Percentiles rank a stretch among this genome's conserved stretches.
Conservation (phyloP, 92 coral and sea anemone genomes). For the Chrysogorgia sp. region DNA sequence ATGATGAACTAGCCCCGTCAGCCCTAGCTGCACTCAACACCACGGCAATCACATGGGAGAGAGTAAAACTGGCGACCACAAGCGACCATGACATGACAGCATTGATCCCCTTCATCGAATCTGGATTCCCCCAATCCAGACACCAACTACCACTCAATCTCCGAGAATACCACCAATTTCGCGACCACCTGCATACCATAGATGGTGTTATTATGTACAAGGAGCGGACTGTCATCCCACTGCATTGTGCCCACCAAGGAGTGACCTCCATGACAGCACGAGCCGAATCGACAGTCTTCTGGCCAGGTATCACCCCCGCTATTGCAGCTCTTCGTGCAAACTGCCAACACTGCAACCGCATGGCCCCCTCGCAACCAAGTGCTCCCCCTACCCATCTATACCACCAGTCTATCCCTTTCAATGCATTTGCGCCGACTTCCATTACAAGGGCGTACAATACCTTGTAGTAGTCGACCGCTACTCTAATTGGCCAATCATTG, state of each 20-base stretch:
- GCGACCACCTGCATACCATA: slow-evolving; percentile 49
- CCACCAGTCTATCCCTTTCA: slow-evolving; percentile 65
- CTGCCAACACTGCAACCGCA: slow-evolving; percentile 63
- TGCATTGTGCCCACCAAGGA: slow-evolving; percentile 47
- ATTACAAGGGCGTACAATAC: slow-evolving; percentile 63
- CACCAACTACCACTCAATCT: slow-evolving; percentile 56
- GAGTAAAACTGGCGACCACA: slow-evolving; percentile 42
- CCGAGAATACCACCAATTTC: slow-evolving; percentile 55
- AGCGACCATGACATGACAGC: slow-evolving; percentile 24
- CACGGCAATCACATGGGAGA: slow-evolving; percentile 45
- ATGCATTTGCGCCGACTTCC: slow-evolving; percentile 64
- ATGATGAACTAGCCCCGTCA: slow-evolving; percentile 25
- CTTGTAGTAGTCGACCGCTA: slow-evolving; percentile 68
- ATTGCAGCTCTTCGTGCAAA: slow-evolving; percentile 5
- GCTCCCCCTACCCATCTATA: slow-evolving; percentile 61
- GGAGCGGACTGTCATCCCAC: slow-evolving; percentile 45
- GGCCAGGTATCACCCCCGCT: slow-evolving; percentile 37
- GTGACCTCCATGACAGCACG: slow-evolving; percentile 43
- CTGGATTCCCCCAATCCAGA: slow-evolving; percentile 45
- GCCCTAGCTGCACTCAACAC: slow-evolving; percentile 35
- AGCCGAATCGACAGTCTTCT: slow-evolving; percentile 34
- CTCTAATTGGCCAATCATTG: slow-evolving; percentile 77
- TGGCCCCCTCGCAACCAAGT: slow-evolving; percentile 69
- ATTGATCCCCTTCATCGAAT: slow-evolving; percentile 34
- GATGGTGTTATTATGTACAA: slow-evolving; percentile 58